These are phyloP conservation scores for Myiagra hebetior DNA, from an alignment of 2,113 vertebrate species.

Conservation along the genomic window DNA sequence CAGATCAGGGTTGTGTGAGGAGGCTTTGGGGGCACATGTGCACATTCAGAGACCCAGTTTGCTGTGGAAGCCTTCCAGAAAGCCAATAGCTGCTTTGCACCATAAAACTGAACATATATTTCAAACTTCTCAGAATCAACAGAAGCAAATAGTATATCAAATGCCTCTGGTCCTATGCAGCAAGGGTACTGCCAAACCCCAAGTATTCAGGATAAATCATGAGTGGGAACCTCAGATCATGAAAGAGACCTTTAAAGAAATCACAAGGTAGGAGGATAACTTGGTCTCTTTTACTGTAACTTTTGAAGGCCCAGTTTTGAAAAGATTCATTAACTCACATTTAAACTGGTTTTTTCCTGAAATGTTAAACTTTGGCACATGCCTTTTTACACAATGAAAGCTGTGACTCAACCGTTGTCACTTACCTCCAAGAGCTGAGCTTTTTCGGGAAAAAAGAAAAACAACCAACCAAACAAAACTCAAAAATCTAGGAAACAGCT, in stretches of 20 bases:
- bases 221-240: not conserved
- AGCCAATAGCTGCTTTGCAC: not conserved
- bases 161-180: not conserved
- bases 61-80: constrained; percentile 42
- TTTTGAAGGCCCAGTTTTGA: not conserved
- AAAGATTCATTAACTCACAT: not conserved
- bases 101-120: constrained; percentile 20
- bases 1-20: not conserved
- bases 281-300: not conserved
- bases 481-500: accelerated
- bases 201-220: constrained; percentile 10
- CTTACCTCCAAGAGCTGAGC: not conserved
- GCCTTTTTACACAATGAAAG: not conserved
- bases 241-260: constrained; percentile 38
- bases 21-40: not conserved
- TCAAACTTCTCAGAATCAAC: not conserved
- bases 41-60: not conserved
- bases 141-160: constrained; percentile 5
- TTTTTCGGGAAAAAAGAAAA: not conserved
- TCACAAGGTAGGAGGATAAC: not conserved
- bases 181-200: constrained; percentile 30
- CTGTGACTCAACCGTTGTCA: not conserved
- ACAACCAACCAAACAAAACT: too few relatives aligned
- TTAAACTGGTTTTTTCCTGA: not conserved
- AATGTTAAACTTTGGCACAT: not conserved